These are phyloP conservation scores for Ifrita kowaldi DNA, from an alignment of 2,113 vertebrate genomes.

Conservation along the genomic window DNA sequence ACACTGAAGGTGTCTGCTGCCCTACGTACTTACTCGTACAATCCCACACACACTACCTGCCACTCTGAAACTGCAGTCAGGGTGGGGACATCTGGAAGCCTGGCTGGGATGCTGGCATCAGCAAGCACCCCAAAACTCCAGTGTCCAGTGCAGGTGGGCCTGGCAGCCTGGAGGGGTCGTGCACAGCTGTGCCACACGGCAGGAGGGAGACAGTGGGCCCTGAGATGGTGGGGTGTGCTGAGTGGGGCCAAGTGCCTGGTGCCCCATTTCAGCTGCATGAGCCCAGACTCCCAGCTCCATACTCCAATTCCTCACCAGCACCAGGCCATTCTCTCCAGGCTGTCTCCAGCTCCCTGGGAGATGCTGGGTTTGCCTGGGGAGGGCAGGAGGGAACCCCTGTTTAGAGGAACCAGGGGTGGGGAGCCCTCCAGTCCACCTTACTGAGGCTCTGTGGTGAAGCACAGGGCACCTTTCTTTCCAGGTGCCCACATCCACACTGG, in stretches of 20 bases:
- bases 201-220: not conserved
- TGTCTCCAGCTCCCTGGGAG: not conserved
- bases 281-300: not conserved
- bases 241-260: fast-evolving
- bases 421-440: not conserved
- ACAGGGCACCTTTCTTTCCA: not conserved
- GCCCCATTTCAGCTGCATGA: not conserved
- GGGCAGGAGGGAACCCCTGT: not conserved
- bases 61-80: not conserved
- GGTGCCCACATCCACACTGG: fast-evolving
- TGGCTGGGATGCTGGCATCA: no score
- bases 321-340: not conserved
- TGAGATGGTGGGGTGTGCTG: not conserved
- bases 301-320: not conserved
- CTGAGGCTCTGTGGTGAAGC: not conserved
- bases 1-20: not conserved
- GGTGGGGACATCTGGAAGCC: not conserved
- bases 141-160: not conserved
- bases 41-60: not conserved
- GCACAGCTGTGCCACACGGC: fast-evolving
- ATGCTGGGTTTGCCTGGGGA: not conserved
- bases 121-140: no score
- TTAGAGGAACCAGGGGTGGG: fast-evolving
- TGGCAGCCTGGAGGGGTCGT: not conserved
- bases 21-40: not conserved